Evolutionary conservation across 2,113 vertebrate species (phyloP).

Genomic region (Gymnobelideus leadbeateri): DNA sequence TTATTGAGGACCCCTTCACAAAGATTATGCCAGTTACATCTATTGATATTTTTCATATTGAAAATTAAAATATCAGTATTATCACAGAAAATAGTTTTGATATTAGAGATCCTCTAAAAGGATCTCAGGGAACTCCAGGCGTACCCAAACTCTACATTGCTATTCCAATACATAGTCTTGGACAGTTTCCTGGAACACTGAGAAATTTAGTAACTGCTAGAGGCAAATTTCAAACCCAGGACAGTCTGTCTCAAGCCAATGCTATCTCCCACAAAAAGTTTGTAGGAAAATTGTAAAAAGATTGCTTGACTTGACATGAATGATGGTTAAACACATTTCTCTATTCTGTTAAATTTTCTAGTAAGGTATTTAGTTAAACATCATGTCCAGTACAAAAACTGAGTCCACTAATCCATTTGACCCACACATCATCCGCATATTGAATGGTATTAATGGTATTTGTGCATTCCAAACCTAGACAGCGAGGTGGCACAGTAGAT

Average conservation of each 20-base stretch:
- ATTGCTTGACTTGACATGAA: background rate
- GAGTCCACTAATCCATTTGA: background rate
- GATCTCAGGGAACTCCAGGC: background rate
- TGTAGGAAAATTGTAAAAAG: background rate
- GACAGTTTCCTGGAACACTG: background rate
- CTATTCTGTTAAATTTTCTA: conserved; percentile 11
- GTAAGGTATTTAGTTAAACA: background rate
- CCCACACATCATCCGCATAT: background rate
- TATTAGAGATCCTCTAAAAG: background rate
- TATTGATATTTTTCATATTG: background rate
- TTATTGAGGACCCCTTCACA: background rate
- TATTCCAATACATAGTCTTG: background rate
- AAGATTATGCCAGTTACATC: background rate
- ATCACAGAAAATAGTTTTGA: background rate
- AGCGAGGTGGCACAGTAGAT: no score
- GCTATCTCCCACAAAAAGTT: background rate
- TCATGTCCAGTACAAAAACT: background rate
- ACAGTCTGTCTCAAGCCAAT: background rate
- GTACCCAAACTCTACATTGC: background rate
- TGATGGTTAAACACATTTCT: background rate
- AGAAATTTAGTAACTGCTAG: background rate
- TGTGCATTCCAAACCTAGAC: conserved; percentile 13
- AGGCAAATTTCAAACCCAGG: background rate
- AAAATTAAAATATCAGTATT: background rate
- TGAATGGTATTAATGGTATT: background rate